Conservation (phyloP, 2,113 vertebrate genomes). For the Micronycteris hirsuta region DNA sequence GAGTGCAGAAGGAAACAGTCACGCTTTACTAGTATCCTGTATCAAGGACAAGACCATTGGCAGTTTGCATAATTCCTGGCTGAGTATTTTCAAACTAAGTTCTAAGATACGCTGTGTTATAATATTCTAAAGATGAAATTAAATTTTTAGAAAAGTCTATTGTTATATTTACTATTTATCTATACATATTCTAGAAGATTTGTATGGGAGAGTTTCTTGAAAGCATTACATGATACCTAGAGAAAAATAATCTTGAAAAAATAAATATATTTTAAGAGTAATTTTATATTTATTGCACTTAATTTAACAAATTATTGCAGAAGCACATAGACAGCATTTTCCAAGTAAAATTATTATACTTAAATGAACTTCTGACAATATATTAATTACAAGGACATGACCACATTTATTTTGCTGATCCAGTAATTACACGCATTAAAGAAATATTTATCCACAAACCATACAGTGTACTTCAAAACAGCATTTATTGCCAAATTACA, state of each 20-base stretch:
- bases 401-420: conserved; percentile 89
- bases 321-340: conserved; percentile 84
- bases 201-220: conserved; percentile 11
- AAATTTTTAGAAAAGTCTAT: conserved; percentile 36
- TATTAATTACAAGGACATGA: conserved; percentile 89
- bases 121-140: conserved; percentile 60
- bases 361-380: conserved; percentile 90
- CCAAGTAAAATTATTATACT: conserved; percentile 86
- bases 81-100: conserved; percentile 77
- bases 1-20: conserved; percentile 52
- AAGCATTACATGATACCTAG: conserved; percentile 56
- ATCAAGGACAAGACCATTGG: conserved; percentile 19
- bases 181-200: conserved; percentile 42
- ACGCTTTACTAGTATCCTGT: conserved; percentile 45
- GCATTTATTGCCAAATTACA: conserved; percentile 79
- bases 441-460: conserved; percentile 88
- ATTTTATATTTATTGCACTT: conserved; percentile 84
- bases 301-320: conserved; percentile 85
- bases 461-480: conserved; percentile 81
- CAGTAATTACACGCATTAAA: conserved; percentile 86
- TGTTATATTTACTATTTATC: neutral
- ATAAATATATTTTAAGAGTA: conserved; percentile 77
- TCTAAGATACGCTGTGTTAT: conserved; percentile 27
- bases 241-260: conserved; percentile 69
- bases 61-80: conserved; percentile 64